Evolutionary conservation across 2,797 vertebrate species (phyloP), one percentile per base, ranked within the genome.

Genomic region (Pipistrellus kuhlii): DNA sequence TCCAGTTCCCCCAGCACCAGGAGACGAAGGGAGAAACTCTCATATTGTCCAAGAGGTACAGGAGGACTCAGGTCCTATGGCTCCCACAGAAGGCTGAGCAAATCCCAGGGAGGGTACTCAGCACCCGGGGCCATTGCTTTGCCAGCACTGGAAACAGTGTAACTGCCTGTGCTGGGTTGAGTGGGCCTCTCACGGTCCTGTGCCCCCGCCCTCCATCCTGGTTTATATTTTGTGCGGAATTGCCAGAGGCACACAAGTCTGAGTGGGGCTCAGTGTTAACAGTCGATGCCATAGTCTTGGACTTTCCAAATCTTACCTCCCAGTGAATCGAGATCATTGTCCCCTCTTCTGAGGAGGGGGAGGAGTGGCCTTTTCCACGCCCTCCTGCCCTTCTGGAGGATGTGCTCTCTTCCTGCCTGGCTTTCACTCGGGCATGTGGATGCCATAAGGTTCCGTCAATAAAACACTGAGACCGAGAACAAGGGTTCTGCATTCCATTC

Each of bases 401-500:
- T 32, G 14, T 59, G 21, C 18, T 32, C 13, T 30, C 17, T 71
- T 55, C 4, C 62, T 46, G 21, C 48, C 32, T n/a, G 71, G 23
- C 30, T 88, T 88, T 71, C 44, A 64, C 77, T 81, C 13, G n/a
- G 14, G 8, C 35, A 59, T 87, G 46, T 38, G 73, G 46, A 71
- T 82, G 68, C 14, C 89, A 71, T 85, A 83, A 10, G 15, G 35
- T 86, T 66, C 93, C 88, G 35, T 76, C 23, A 0, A 86, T 96
- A 83, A 96, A 91, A 93, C 46, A 80, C 84, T 93, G 62, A 93
- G 69, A 91, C 38, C 51, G 55, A 85, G 48, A 87, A 66, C 51
- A 68, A 81, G 41, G n/a, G 82, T 88, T n/a, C 35, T 77, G 27
- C 91, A 38, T 73, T 75, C 20, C 44, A 72, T 89, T 85, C 41